A percentile compares a stretch with the other conserved stretches of the same genome.
These are phyloP conservation scores for Rana temporaria DNA, from an alignment of 2,113 vertebrate genomes.

Conservation along the genomic window DNA sequence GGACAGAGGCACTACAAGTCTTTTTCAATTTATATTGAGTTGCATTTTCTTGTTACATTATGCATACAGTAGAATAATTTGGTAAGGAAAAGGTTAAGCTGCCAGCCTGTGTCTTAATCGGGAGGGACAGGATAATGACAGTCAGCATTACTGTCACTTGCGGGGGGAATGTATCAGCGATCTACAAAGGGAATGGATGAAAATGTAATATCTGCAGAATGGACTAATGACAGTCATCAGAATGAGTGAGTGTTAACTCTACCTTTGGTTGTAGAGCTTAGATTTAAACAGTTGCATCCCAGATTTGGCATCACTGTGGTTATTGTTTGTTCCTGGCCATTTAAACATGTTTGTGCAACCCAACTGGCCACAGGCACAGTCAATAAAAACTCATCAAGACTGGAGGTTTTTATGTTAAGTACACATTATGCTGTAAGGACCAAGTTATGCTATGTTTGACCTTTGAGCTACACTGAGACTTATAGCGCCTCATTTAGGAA, in stretches of 20 bases:
- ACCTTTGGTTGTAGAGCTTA: not conserved
- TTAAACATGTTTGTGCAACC: not conserved
- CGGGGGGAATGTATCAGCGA: slow-evolving; percentile 58
- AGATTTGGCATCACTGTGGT: not conserved
- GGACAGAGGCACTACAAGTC: no score
- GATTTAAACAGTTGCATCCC: not conserved
- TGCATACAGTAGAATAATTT: not conserved
- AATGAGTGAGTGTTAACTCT: slow-evolving; percentile 17
- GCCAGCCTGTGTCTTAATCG: slow-evolving; percentile 68
- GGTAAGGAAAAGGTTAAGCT: slow-evolving; percentile 25
- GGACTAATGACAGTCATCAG: slow-evolving; percentile 2
- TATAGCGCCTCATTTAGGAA: slow-evolving; percentile 13
- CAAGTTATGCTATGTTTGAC: slow-evolving; percentile 1
- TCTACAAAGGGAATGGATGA: not conserved
- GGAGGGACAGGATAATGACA: slow-evolving; percentile 72
- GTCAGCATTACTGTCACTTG: slow-evolving; percentile 65
- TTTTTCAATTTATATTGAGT: slow-evolving; percentile 50
- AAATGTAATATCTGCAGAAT: not conserved
- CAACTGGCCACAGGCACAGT: not conserved
- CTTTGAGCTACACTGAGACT: not conserved
- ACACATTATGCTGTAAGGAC: not conserved
- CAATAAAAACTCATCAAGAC: not conserved
- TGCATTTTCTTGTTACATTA: not conserved
- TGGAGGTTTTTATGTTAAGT: not conserved
- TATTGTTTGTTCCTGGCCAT: not conserved